A percentile compares a stretch with the other conserved stretches of the same genome.
These are phyloP conservation scores for Sturnus vulgaris DNA, from an alignment of 2,113 vertebrate species.

Conservation along the genomic window DNA sequence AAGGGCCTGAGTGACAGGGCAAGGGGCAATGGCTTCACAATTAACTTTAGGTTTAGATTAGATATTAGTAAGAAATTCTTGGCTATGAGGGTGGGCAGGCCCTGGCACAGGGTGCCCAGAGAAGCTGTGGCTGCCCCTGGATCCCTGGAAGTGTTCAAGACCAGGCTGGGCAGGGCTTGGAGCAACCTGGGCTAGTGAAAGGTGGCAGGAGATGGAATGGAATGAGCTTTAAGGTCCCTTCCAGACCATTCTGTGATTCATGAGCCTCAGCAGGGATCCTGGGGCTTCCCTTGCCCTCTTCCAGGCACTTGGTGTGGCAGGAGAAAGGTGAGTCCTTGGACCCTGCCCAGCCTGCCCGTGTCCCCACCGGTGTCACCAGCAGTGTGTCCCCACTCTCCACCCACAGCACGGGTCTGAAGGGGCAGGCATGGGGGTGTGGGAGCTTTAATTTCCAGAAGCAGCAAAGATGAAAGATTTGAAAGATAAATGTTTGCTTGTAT, in stretches of 20 bases:
- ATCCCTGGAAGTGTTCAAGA: background rate
- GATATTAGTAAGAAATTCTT: background rate
- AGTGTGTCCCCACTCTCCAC: background rate
- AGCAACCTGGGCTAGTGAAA: fast-evolving
- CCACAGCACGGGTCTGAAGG: background rate
- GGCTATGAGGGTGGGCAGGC: fast-evolving
- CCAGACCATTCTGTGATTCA: background rate
- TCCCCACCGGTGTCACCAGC: background rate
- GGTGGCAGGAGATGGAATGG: background rate
- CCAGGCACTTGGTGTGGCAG: background rate
- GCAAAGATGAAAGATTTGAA: slow-evolving; percentile 54
- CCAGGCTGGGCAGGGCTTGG: fast-evolving
- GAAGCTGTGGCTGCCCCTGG: background rate
- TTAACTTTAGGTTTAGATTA: background rate
- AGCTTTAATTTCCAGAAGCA: background rate
- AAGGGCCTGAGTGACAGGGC: background rate
- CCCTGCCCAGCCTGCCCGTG: background rate
- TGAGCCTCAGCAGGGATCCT: background rate
- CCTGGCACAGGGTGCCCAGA: background rate
- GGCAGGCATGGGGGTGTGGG: background rate
- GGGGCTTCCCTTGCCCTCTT: background rate
- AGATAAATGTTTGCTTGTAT: slow-evolving; percentile 68
- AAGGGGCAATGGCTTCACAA: background rate
- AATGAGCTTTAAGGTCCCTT: background rate
- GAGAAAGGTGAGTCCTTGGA: background rate